Evolutionary conservation across 2,888 invertebrate species (phyloP).

Genomic region (Drosophila niveifrons): DNA sequence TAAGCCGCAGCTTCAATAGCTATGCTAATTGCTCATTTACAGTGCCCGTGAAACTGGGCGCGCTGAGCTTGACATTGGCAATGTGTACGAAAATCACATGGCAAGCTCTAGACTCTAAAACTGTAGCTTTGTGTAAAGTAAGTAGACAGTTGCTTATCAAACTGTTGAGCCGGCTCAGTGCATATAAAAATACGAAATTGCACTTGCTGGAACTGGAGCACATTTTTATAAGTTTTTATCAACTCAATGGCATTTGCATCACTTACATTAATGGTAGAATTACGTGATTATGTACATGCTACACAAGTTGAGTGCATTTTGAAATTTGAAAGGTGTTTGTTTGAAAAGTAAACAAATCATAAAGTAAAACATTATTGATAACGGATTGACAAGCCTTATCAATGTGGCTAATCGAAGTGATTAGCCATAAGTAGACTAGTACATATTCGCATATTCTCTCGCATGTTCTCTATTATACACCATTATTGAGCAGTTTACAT

Average conservation of each 20-base stretch:
- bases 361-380: conserved; percentile 54
- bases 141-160: not conserved
- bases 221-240: conserved; percentile 39
- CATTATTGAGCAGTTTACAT: conserved; percentile 30
- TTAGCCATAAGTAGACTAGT: conserved; percentile 44
- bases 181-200: conserved; percentile 13
- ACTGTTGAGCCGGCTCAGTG: not conserved
- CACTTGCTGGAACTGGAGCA: conserved; percentile 18
- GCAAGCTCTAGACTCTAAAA: not conserved
- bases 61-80: conserved; percentile 5
- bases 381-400: conserved; percentile 59
- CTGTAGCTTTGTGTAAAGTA: not conserved
- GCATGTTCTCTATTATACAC: conserved; percentile 1
- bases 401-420: conserved; percentile 65
- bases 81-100: not conserved
- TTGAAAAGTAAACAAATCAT: conserved; percentile 71
- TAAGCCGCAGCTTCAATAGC: not conserved
- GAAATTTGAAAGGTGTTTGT: conserved; percentile 21
- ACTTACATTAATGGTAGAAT: not conserved
- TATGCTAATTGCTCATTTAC: not conserved
- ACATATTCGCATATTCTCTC: conserved; percentile 1
- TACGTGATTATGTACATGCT: not conserved
- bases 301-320: conserved; percentile 41
- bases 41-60: not conserved
- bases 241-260: conserved; percentile 5